Conservation (phyloP, 2,113 vertebrate species). For the Actenoides lindsayi region DNA sequence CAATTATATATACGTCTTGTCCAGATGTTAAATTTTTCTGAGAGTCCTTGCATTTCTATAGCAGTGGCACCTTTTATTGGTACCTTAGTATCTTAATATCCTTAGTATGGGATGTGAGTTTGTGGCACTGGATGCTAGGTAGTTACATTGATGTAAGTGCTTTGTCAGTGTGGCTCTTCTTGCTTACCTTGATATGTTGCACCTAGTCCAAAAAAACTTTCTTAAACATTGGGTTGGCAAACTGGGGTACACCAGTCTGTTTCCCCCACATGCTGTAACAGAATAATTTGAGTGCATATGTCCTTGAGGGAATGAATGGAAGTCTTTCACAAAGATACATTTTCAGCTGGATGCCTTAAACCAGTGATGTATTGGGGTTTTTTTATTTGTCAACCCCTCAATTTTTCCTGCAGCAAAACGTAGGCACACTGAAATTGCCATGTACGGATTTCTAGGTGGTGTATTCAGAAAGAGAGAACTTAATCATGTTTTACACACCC, state of each 20-base stretch:
- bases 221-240: background rate
- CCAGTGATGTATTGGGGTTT: background rate
- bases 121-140: fast-evolving
- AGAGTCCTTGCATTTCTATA: fast-evolving
- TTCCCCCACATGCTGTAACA: fast-evolving
- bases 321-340: background rate
- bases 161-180: background rate
- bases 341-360: background rate
- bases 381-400: background rate
- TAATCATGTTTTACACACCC: background rate
- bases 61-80: background rate
- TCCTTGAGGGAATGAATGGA: background rate
- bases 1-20: background rate
- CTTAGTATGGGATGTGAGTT: background rate
- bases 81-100: too few species aligned
- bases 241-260: background rate
- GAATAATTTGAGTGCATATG: background rate
- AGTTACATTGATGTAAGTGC: background rate
- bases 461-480: background rate
- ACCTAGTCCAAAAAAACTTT: background rate
- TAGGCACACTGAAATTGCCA: background rate
- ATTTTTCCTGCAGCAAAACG: background rate
- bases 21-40: background rate
- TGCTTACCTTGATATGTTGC: background rate
- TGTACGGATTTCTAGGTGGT: fast-evolving